phyloP scores from a whole-genome alignment of 1,140 invertebrate species.

The Philopotamus ludificatus region DNA sequence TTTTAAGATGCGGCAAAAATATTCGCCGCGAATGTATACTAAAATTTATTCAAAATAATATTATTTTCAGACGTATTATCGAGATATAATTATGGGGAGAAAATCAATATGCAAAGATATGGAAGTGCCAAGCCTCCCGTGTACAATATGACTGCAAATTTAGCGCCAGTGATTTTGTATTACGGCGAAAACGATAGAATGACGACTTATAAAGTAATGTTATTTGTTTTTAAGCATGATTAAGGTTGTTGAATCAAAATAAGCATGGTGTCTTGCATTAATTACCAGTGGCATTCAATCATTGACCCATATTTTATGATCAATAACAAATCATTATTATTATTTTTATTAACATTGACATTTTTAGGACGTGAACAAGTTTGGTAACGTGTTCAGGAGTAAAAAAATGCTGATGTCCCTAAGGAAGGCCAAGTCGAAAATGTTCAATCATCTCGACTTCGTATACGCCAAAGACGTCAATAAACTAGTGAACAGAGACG shows the following conservation, averaged over 20 bases:
- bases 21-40: too few relatives aligned
- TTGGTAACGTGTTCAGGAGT: slow-evolving; percentile 53
- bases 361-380: slow-evolving; percentile 59
- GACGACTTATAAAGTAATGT: slow-evolving; percentile 43
- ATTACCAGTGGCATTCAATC: neutral
- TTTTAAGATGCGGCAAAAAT: too few relatives aligned
- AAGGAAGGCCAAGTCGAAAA: slow-evolving; percentile 55
- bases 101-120: slow-evolving; percentile 55
- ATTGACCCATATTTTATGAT: neutral
- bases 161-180: slow-evolving; percentile 64
- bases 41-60: neutral
- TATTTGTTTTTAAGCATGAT: neutral
- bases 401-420: slow-evolving; percentile 51
- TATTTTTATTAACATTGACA: neutral
- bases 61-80: slow-evolving; percentile 20
- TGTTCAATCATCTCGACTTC: slow-evolving; percentile 74
- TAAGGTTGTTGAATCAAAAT: neutral
- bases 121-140: slow-evolving; percentile 60
- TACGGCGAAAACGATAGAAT: slow-evolving; percentile 67
- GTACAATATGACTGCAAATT: slow-evolving; percentile 63
- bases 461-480: slow-evolving; percentile 62
- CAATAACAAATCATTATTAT: neutral
- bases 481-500: slow-evolving; percentile 57
- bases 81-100: slow-evolving; percentile 56
- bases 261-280: too few relatives aligned